Evolutionary conservation across 1,140 invertebrate genomes (phyloP).

Genomic region (Brachionus koreanus): DNA sequence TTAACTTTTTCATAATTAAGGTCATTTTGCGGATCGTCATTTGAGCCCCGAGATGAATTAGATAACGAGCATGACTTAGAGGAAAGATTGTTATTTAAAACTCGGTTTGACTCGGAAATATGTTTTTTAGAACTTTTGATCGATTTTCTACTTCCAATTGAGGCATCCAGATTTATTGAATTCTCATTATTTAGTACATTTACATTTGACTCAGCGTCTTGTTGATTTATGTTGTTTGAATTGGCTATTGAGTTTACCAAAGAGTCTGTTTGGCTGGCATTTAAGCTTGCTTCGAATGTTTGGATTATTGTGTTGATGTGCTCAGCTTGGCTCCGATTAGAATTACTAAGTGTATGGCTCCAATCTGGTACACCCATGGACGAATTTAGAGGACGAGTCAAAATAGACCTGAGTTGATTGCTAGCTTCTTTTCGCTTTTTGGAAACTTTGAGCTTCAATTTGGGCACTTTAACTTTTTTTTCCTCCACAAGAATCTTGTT

Average conservation of each 20-base stretch:
- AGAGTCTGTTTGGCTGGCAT: conserved; percentile 16
- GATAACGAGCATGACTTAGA: conserved; percentile 8
- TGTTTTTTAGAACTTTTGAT: not conserved
- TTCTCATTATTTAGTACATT: conserved; percentile 14
- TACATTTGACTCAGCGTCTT: conserved; percentile 11
- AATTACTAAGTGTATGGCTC: not conserved
- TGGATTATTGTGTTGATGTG: not conserved
- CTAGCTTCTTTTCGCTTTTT: conserved; percentile 20
- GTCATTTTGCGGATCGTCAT: not conserved
- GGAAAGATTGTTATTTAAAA: conserved; percentile 1
- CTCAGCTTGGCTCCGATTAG: not conserved
- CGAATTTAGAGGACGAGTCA: not conserved
- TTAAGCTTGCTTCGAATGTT: not conserved
- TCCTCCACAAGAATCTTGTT: conserved; percentile 66
- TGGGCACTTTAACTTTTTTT: conserved; percentile 36
- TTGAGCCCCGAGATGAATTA: not conserved
- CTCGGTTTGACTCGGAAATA: not conserved
- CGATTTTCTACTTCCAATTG: conserved; percentile 18
- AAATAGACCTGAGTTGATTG: conserved; percentile 18
- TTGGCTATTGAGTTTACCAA: not conserved
- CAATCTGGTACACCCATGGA: not conserved
- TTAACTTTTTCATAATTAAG: conserved; percentile 9
- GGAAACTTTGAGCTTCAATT: conserved; percentile 16
- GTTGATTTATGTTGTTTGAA: not conserved
- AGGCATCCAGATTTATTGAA: conserved; percentile 26